Evolutionary conservation across 2,888 invertebrate genomes (phyloP), one percentile per base, ranked within the genome.

Genomic region (Eupithecia subumbrata): DNA sequence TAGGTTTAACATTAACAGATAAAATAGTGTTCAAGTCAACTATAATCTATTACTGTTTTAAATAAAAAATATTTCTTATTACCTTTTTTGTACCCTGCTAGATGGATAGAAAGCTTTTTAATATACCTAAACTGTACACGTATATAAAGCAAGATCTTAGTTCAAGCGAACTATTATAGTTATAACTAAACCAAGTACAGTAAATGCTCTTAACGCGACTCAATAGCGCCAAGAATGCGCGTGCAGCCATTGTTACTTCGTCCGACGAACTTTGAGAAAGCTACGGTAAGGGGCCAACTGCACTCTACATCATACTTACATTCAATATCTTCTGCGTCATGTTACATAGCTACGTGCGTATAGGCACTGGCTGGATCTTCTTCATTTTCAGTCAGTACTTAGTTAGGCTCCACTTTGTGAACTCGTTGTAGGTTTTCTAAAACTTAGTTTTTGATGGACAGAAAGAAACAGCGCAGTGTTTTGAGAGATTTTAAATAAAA

Each of bases 261-360:
- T 88, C 85, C 90, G 87, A 86, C 88, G 90, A 92, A 92, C 92
- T 89, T 89, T 86, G 82, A 82, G 83, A 87, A 89, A 89, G 88
- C 89, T 87, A 84, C 82, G 84, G 64, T 52, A 78, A 76, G 74
- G 79, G 67, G 12, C 72, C 56, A 68, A 74, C 82, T 83, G 80
- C 84, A 82, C 80, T 74, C 3, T 60, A 68, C 71, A 60, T 69
- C 71, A 71, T 73, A 71, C n/a, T 56, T 52, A 34, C 45, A 72
- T 70, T 74, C 43, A 52, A 45, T 68, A 56, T 22, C n/a, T 4
- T 25, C 60, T 60, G 5, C 12, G 60, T 25, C 60, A 60, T 25
- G 5, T 60, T 25, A 60, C 60, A 60, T 14, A 25, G 60, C 25
- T 25, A 60, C 25, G 14, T 56, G 11, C n/a, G 5, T 48, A 8